These are phyloP conservation scores for Metopia argyrocephala DNA, from an alignment of 2,888 invertebrate species.

Conservation along the genomic window DNA sequence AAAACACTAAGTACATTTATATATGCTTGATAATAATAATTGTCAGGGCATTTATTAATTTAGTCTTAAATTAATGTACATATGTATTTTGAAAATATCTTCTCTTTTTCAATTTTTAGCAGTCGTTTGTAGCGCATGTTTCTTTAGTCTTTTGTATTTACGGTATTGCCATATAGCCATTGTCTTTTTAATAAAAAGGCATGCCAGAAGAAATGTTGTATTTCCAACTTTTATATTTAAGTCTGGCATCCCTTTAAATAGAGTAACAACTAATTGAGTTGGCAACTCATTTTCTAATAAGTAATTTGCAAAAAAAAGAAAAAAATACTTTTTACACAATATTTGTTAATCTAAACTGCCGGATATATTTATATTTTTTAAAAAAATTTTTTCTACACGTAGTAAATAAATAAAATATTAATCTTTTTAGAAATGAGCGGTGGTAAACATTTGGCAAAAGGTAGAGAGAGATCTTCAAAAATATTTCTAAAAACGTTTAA, in stretches of 20 bases:
- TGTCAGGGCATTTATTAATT: too few species aligned
- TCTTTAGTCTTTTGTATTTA: neutral
- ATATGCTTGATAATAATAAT: too few species aligned
- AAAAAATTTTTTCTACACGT: too few species aligned
- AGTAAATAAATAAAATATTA: too few species aligned
- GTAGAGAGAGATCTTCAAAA: slow-evolving; percentile 42
- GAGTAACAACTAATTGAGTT: neutral
- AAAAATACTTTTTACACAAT: neutral
- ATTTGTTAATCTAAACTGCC: neutral
- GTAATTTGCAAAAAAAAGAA: neutral
- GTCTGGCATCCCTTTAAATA: neutral
- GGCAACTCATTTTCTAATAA: slow-evolving; percentile 2
- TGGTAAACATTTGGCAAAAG: slow-evolving; percentile 66
- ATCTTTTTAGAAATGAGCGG: too few species aligned
- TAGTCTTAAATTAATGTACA: too few species aligned
- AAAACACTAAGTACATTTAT: too few species aligned
- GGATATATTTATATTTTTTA: neutral
- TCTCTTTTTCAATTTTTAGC: neutral
- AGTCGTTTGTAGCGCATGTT: neutral
- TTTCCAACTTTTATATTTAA: too few species aligned
- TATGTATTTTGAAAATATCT: neutral
- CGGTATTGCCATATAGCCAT: neutral
- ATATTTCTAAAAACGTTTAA: neutral
- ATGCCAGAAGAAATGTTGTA: too few species aligned
- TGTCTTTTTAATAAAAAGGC: neutral